Base-by-base conservation (phyloP, 2,888 invertebrate genomes). In the Parnassius apollo region DNA sequence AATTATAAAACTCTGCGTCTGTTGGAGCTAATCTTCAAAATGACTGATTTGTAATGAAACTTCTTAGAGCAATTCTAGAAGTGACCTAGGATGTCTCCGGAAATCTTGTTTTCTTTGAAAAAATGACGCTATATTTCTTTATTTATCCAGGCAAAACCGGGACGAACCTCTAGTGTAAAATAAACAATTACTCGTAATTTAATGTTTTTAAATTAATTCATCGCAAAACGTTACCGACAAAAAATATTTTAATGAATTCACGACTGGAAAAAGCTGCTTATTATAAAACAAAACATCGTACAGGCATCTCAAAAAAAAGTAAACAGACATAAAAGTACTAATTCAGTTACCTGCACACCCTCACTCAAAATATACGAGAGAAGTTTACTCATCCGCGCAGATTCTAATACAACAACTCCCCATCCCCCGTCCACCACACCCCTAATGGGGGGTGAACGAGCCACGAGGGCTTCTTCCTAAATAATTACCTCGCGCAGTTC, bases 401-500 rank as follows among this genome's bases (percentile, higher is more conserved):
- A 72, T 71, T 72, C 75, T 77, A 77, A 80, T 49, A 49, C 75
- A 75, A 49, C 75, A 75, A 54, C 54, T 42, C 35, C 22, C 58
- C 52, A 12, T 10, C 18, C 50, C 59, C 50, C 3, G 2, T 42
- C 51, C 25, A 69, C 74, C 67, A 62, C 63, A 57, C 62, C 65
- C 59, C 51, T 58, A 61, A 56, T 62, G 61, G 66, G 53, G 53
- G 59, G 67, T 60, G 62, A 68, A 63, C 52, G 59, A 57, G 68
- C 68, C 68, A 66, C 65, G 70, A 71, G 70, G 68, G 70, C 68
- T 70, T 74, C 77, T 76, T 78, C 75, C 74, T 81, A 84, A 87
- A 88, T 88, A 88, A 88, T 88, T 86, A 86, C 83, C 78, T 65
- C 22, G 68, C 74, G 74, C 85, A 82, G 85, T 87, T 83, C 74